Evolutionary conservation across 2,888 invertebrate genomes (phyloP), one percentile per base, ranked within the genome.

Genomic region (Mycalesis mineus): DNA sequence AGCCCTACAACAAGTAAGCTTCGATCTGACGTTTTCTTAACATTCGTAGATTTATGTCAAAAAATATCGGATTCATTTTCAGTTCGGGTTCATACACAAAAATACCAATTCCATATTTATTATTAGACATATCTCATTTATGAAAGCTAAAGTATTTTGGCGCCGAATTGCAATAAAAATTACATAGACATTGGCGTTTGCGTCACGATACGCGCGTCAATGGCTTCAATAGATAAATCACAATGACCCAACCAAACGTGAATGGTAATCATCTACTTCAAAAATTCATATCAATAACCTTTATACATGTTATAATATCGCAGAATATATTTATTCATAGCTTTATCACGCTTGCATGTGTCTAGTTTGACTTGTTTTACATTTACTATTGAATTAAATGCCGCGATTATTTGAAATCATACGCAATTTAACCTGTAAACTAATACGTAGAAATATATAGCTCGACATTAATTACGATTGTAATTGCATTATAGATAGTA

Each of bases 191-290:
- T 29, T 15, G 6, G 15, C 5, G 33, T 11, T 47, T 33, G 33
- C 47, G 47, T 47, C 47, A 47, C 11, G 11, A 13, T 47, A 47
- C 47, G 33, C 33, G 15, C 31, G 47, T 47, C 31, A 47, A 15
- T 33, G 31, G 31, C 47, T 33, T 47, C 11, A 33, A 47, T 47
- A 33, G 47, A 47, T 11, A 47, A 14, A 33, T 33, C 44, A 7
- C 31, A 33, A 47, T 33, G 47, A 47, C 47, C 47, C 47, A 8
- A 9, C 33, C 47, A 33, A 47, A 47, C 11, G 31, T 47, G 9
- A 47, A 47, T 33, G 33, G 47, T 31, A 47, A 15, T 47, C 47
- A 33, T 14, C 13, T 14, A 7, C 44, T 44, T 13, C 15, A 11
- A 9, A 31, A 33, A 47, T 5, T 31, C 31, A 31, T 31, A 47